These are phyloP conservation scores for Ellobius talpinus DNA, from an alignment of 2,113 vertebrate genomes.

Conservation along the genomic window DNA sequence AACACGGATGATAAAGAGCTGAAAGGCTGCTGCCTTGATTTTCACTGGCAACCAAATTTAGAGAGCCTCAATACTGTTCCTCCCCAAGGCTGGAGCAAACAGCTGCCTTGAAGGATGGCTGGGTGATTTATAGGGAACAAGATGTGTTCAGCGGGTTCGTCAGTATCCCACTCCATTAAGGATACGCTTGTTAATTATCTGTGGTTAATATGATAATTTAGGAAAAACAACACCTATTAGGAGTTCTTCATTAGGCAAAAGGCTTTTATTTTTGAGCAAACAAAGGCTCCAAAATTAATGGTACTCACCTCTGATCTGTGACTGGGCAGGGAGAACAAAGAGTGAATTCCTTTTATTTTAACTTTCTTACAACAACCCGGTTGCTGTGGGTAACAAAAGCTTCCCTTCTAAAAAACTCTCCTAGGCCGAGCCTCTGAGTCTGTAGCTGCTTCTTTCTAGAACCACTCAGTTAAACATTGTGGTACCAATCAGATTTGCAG, in stretches of 20 bases:
- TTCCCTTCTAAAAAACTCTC: background rate
- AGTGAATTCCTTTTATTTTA: background rate
- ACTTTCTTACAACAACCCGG: background rate
- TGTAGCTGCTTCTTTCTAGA: background rate
- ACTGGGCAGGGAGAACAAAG: background rate
- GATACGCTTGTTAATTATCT: conserved; percentile 83
- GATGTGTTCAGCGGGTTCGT: conserved; percentile 68
- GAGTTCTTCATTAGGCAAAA: conserved; percentile 79
- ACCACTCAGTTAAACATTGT: conserved; percentile 37
- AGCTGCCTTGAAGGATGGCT: conserved; percentile 77
- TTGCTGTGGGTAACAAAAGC: background rate
- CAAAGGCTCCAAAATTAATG: conserved; percentile 71
- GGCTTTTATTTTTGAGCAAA: conserved; percentile 67
- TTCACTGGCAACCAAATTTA: conserved; percentile 67
- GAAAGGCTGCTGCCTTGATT: conserved; percentile 68
- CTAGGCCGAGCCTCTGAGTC: background rate
- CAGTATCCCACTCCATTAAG: conserved; percentile 76
- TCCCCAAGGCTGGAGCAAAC: conserved; percentile 66
- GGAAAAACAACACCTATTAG: conserved; percentile 83
- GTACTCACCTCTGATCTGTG: conserved; percentile 67
- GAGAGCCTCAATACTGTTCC: conserved; percentile 38
- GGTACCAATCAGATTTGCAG: conserved; percentile 49
- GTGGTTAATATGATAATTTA: conserved; percentile 84
- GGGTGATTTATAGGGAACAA: conserved; percentile 77
- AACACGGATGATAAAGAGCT: conserved; percentile 30